Evolutionary conservation across 2,113 vertebrate genomes (phyloP), one percentile per base, ranked within the genome.

Genomic region (Solea senegalensis): DNA sequence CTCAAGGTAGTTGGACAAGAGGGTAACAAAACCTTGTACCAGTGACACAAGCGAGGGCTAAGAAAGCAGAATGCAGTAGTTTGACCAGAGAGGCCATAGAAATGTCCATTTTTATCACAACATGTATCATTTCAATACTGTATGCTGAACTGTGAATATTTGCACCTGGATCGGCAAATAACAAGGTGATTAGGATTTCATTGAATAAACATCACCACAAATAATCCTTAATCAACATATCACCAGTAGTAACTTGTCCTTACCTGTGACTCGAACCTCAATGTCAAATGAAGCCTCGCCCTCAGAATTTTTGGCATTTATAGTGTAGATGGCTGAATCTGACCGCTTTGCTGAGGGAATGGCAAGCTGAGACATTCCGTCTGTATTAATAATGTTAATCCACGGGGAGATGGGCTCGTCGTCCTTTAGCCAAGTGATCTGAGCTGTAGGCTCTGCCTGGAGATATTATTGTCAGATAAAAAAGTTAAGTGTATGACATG

Each of bases 351-450:
- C 94, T 2, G 79, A 84, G 4, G 90, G 91, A 10, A 97, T 91
- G 80, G 96, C 89, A 50, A 98, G 94, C 74, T 93, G 94, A 14
- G 91, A 94, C 71, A 90, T 80, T 45, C 90, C 94, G 0, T 93
- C 92, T 49, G 88, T 62, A 6, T 92, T 93, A 48, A 86, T 90
- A 5, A 91, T 34, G 0, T 88, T 86, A 14, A 92, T 92, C 74
- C 86, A 90, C 2, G 73, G 76, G 50, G 94, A 71, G 64, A 96
- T 67, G 11, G 93, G 87, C 65, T 92, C 87, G 26, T 94, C 92
- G 1, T 97, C 93, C 82, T 95, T 98, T 3, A 95, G 46, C 96
- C 96, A 97, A 54, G 81, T 93, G 83, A 96, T 94, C 39, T 91
- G 83, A 0, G 94, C 94, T 51, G 81, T 76, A 40, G 95, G 95